These are phyloP conservation scores for Tinea pellionella DNA, from an alignment of 2,888 invertebrate genomes.

Conservation along the genomic window DNA sequence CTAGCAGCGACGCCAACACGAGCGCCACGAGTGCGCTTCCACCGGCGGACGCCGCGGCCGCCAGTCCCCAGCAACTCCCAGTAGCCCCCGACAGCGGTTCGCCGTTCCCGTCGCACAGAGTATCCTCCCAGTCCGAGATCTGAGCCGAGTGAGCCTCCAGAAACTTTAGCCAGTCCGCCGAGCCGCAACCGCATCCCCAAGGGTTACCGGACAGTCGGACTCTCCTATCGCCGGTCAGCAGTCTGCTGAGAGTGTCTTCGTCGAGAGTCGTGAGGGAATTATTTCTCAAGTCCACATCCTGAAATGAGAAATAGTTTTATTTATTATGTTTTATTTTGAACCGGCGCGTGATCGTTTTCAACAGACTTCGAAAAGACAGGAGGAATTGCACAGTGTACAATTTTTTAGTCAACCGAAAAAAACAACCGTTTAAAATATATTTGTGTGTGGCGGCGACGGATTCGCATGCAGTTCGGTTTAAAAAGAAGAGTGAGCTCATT, in stretches of 20 bases:
- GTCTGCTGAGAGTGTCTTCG: conserved; percentile 19
- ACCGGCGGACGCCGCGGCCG: neutral
- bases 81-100: neutral
- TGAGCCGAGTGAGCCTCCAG: neutral
- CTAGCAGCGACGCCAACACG: conserved; percentile 16
- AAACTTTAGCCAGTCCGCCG: conserved; percentile 13
- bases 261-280: conserved; percentile 19
- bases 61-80: neutral
- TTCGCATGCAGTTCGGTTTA: neutral
- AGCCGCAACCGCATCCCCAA: conserved; percentile 23
- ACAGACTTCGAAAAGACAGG: neutral
- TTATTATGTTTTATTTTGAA: too few species aligned
- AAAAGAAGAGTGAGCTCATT: too few species aligned
- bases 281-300: conserved; percentile 22
- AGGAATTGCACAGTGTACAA: too few species aligned
- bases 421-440: neutral
- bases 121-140: neutral
- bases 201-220: conserved; percentile 23
- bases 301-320: conserved; percentile 6
- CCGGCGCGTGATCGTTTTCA: too few species aligned
- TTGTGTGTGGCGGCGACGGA: neutral
- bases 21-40: conserved; percentile 14
- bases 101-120: conserved; percentile 5
- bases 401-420: too few species aligned
- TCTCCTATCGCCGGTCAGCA: conserved; percentile 16